Conservation (phyloP, 1,140 invertebrate species). For the Anadara kagoshimensis region DNA sequence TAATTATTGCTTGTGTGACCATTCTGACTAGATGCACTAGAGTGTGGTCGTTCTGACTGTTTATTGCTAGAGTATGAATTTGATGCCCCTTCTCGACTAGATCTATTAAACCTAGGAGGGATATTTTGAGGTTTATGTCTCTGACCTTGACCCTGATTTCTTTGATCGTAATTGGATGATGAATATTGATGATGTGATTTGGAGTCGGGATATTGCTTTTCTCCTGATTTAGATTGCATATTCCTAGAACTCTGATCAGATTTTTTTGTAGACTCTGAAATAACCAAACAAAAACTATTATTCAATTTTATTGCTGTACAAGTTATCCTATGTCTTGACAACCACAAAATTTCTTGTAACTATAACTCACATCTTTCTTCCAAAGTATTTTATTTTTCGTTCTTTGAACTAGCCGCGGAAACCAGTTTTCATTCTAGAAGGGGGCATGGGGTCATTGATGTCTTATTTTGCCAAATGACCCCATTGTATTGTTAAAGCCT, state of each 20-base stretch:
- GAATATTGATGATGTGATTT: conserved; percentile 4
- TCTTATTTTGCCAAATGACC: no score
- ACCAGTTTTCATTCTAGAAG: no score
- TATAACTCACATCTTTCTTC: no score
- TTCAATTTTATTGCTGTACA: no score
- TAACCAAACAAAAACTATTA: neutral
- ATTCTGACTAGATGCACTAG: neutral
- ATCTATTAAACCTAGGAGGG: neutral
- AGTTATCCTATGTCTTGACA: no score
- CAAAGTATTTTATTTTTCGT: no score
- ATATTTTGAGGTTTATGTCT: conserved; percentile 14
- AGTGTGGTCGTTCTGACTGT: conserved; percentile 2
- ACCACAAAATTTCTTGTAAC: no score
- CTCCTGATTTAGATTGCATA: neutral
- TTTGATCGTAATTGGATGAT: conserved; percentile 15
- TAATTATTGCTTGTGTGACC: neutral
- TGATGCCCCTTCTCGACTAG: no score
- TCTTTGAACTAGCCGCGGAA: no score
- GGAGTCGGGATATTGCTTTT: conserved; percentile 19
- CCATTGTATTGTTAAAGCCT: no score
- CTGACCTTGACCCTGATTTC: conserved; percentile 1
- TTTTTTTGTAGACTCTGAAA: neutral
- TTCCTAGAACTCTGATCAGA: neutral
- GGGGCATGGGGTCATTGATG: no score
- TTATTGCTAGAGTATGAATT: no score